Base-by-base conservation (phyloP, 2,888 invertebrate genomes). In the Marronus borbonicus region DNA sequence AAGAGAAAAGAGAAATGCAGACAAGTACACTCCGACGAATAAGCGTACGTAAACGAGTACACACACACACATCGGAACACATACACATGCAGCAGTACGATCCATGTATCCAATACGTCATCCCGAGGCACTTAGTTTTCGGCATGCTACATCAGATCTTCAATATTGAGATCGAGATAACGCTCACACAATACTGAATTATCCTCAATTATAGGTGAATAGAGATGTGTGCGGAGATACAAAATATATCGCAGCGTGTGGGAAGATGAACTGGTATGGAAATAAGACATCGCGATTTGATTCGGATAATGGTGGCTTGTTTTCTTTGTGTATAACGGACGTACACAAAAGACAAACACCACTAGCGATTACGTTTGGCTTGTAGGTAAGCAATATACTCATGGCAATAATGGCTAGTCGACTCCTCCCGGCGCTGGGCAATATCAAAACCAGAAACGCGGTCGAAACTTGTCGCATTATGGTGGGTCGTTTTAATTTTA, bases 191-290 rank as follows among this genome's bases (percentile, higher is more conserved):
- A 85, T 85, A 82, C 81, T 82, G 83, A 86, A 85, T 86, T 85
- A 86, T 85, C 85, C 85, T 84, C 85, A 86, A 86, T 86, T 86
- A 85, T 85, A 85, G 83, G 81, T 83, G 84, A 85, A 85, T 85
- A 83, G 83, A 85, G 84, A 85, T 85, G 80, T 83, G 84, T 83
- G 49, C 77, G 84, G 84, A 83, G 84, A 84, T 82, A 83, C 76
- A 75, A 77, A 80, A 82, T 82, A 81, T 83, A 82, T 82, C 83
- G 78, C 84, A 82, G 83, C 82, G 82, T 84, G 84, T 85, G 83
- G 84, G 85, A 83, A 84, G 84, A 83, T 78, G 80, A 77, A 81
- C 80, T 81, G 80, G 80, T 81, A 81, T 82, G 82, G 80, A 82
- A 82, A 81, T 82, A 82, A 82, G 82, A 82, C 82, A 80, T 82